These are phyloP conservation scores for Yasuhikotakia modesta DNA, from an alignment of 2,797 vertebrate species.

Conservation along the genomic window DNA sequence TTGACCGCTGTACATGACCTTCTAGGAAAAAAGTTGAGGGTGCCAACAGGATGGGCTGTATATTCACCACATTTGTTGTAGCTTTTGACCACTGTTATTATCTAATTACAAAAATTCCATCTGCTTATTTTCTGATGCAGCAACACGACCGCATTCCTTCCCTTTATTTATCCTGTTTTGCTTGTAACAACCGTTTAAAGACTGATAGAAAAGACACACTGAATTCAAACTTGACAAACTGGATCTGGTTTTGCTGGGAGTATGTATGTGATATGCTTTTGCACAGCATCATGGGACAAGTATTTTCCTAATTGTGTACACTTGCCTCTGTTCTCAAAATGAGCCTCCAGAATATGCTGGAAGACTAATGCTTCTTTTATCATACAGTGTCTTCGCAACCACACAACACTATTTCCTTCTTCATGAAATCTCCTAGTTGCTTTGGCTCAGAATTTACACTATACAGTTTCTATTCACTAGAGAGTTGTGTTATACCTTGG, in stretches of 20 bases:
- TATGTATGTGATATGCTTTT: conserved; percentile 60
- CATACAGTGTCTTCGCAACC: conserved; percentile 16
- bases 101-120: conserved; percentile 55
- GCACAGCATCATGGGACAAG: conserved; percentile 65
- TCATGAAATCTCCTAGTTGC: too few relatives aligned
- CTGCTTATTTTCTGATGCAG: conserved; percentile 53
- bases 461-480: conserved; percentile 21
- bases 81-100: conserved; percentile 61
- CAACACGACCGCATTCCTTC: conserved; percentile 55
- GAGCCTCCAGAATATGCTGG: conserved; percentile 56
- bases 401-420: background rate
- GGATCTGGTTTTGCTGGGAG: conserved; percentile 64
- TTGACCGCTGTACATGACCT: background rate
- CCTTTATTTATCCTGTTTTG: conserved; percentile 49
- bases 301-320: conserved; percentile 47
- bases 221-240: conserved; percentile 64
- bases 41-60: conserved; percentile 22
- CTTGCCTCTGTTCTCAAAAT: conserved; percentile 31
- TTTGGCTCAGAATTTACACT: background rate
- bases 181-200: conserved; percentile 35
- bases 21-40: conserved; percentile 24
- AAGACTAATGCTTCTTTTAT: conserved; percentile 53
- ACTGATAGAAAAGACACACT: background rate
- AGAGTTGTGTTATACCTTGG: conserved; percentile 15
- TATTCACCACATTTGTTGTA: conserved; percentile 38